A percentile compares a stretch with the other conserved stretches of the same genome.
These are phyloP conservation scores for Galago senegalensis DNA, from an alignment of 2,797 vertebrate genomes.

Conservation along the genomic window DNA sequence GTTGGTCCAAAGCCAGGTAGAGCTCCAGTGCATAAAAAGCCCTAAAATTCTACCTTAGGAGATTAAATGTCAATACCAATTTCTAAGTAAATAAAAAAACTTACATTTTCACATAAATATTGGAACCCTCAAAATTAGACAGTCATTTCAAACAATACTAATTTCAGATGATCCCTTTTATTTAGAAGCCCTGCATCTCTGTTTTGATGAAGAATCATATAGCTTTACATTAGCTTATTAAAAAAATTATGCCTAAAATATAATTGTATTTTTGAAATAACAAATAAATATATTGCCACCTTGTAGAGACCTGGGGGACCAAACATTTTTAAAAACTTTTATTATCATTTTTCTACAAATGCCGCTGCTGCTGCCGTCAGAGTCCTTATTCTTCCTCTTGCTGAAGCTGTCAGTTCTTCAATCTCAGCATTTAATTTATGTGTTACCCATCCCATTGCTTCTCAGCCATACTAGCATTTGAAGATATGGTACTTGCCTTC, in stretches of 20 bases:
- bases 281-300: constrained; percentile 85
- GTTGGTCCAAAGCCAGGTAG: constrained; percentile 87
- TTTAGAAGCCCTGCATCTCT: constrained; percentile 64
- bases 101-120: constrained; percentile 77
- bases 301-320: constrained; percentile 84
- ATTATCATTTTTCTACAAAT: constrained; percentile 94
- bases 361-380: constrained; percentile 96
- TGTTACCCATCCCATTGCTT: constrained; percentile 99
- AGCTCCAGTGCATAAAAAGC: constrained; percentile 63
- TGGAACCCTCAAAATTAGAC: constrained; percentile 68
- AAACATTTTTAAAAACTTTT: neutral
- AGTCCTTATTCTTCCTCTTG: constrained; percentile 94
- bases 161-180: constrained; percentile 76
- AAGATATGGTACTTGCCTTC: constrained; percentile 96
- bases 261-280: constrained; percentile 89
- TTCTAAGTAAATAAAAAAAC: constrained; percentile 51
- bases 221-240: constrained; percentile 85
- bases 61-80: constrained; percentile 63
- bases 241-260: constrained; percentile 89
- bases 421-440: constrained; percentile 95
- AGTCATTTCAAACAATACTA: constrained; percentile 70
- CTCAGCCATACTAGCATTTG: constrained; percentile 98
- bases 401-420: constrained; percentile 95
- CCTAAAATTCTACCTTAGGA: constrained; percentile 73
- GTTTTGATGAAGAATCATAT: constrained; percentile 76